phyloP scores from a whole-genome alignment of 2,888 invertebrate genomes.

The Pherbina coryleti region DNA sequence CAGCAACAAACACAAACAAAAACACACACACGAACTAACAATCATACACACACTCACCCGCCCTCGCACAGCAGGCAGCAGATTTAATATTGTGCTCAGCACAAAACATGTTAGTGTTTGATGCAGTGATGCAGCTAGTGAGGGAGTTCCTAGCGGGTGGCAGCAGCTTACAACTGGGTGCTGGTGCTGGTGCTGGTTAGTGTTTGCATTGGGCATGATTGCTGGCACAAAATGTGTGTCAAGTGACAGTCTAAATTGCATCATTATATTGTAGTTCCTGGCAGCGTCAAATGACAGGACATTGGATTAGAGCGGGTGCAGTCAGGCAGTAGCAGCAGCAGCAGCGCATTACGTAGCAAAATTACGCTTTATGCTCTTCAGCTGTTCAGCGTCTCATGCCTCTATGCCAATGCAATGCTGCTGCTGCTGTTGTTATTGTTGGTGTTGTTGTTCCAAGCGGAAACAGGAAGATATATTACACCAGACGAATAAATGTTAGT shows the following conservation, averaged over 20 bases:
- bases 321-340: neutral
- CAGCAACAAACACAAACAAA: neutral
- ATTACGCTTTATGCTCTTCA: too few species aligned
- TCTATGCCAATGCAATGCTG: neutral
- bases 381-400: too few species aligned
- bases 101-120: neutral
- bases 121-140: neutral
- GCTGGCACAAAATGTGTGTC: neutral
- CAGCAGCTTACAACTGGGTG: neutral
- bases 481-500: neutral
- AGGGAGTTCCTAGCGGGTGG: neutral
- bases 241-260: slow-evolving; percentile 22
- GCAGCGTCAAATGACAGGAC: slow-evolving; percentile 9
- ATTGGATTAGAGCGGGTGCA: slow-evolving; percentile 2
- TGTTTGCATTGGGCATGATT: neutral
- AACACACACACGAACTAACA: neutral
- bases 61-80: neutral
- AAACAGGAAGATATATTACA: slow-evolving; percentile 16
- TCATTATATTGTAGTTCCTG: slow-evolving; percentile 20
- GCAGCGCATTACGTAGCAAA: neutral
- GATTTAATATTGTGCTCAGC: neutral
- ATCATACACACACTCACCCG: neutral
- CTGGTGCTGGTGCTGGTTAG: neutral
- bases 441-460: neutral
- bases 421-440: neutral